Conservation (phyloP, 1,140 invertebrate species). For the Drosophila equinoxialis region DNA sequence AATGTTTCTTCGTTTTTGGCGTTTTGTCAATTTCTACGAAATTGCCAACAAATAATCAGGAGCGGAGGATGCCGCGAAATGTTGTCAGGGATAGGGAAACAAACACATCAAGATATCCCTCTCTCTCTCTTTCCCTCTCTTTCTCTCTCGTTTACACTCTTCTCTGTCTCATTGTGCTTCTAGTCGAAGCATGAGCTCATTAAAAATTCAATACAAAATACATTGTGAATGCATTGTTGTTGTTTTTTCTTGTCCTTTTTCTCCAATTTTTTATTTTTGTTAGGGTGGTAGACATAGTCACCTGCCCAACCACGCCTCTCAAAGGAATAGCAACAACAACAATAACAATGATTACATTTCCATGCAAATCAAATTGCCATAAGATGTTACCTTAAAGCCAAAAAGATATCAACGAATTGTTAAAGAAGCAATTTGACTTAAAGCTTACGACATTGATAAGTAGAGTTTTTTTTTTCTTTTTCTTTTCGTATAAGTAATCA, state of each 20-base stretch:
- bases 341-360: slow-evolving; percentile 68
- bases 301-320: not conserved
- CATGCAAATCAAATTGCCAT: slow-evolving; percentile 78
- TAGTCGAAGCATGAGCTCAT: slow-evolving; percentile 51
- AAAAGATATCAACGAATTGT: slow-evolving; percentile 32
- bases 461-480: not conserved
- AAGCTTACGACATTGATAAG: slow-evolving; percentile 35
- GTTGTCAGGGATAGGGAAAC: not conserved
- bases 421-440: slow-evolving; percentile 74
- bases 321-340: slow-evolving; percentile 17
- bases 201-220: slow-evolving; percentile 80
- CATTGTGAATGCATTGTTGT: slow-evolving; percentile 56
- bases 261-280: slow-evolving; percentile 1
- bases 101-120: slow-evolving; percentile 8
- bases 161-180: not conserved
- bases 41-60: slow-evolving; percentile 13
- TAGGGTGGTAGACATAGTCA: slow-evolving; percentile 14
- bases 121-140: not conserved
- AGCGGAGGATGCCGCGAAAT: not conserved
- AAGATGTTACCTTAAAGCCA: slow-evolving; percentile 46
- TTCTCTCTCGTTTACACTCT: not conserved
- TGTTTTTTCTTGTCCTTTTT: slow-evolving; percentile 27
- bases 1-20: not conserved
- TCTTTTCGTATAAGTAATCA: not conserved
- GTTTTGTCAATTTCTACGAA: slow-evolving; percentile 39